Percentiles rank a stretch among this genome's conserved stretches.
phyloP scores from a whole-genome alignment of 2,888 invertebrate species.

The Scaptodrosophila latifasciaeformis region DNA sequence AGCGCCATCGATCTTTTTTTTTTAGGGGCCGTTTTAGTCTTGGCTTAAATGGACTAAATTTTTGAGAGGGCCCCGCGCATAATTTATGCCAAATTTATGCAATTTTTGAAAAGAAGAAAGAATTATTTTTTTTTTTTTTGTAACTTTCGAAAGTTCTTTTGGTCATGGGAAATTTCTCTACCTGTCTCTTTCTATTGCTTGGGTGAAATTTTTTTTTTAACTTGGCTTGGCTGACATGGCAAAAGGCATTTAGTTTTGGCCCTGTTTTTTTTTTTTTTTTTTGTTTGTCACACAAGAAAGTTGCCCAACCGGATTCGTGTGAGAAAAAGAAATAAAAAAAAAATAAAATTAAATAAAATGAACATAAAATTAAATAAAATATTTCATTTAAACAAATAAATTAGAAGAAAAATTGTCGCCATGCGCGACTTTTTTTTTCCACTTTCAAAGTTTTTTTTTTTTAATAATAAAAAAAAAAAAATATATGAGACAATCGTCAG shows the following conservation, averaged over 20 bases:
- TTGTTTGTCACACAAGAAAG: constrained; percentile 23
- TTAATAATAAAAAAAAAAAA: too few relatives aligned
- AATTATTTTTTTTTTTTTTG: not conserved
- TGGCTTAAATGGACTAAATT: not conserved
- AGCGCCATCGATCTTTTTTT: constrained; percentile 15
- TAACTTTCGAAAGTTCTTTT: constrained; percentile 56
- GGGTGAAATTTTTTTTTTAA: constrained; percentile 18
- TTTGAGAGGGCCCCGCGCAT: constrained; percentile 10
- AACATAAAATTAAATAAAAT: constrained; percentile 24
- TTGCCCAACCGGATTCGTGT: constrained; percentile 34
- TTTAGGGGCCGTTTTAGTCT: not conserved
- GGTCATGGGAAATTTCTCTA: constrained; percentile 48
- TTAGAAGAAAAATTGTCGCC: constrained; percentile 15
- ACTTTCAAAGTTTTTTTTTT: too few relatives aligned
- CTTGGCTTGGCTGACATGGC: constrained; percentile 26
- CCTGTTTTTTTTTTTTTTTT: constrained; percentile 3
- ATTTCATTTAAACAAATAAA: constrained; percentile 15
- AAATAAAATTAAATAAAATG: not conserved
- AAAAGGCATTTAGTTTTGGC: not conserved
- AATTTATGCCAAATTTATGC: constrained; percentile 59
- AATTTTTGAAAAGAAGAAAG: constrained; percentile 23
- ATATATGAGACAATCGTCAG: too few relatives aligned
- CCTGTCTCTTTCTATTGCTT: constrained; percentile 16
- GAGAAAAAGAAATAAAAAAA: not conserved
- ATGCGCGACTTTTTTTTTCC: too few relatives aligned